Conservation (phyloP, 1,140 invertebrate species). For the Acromyrmex echinatior region DNA sequence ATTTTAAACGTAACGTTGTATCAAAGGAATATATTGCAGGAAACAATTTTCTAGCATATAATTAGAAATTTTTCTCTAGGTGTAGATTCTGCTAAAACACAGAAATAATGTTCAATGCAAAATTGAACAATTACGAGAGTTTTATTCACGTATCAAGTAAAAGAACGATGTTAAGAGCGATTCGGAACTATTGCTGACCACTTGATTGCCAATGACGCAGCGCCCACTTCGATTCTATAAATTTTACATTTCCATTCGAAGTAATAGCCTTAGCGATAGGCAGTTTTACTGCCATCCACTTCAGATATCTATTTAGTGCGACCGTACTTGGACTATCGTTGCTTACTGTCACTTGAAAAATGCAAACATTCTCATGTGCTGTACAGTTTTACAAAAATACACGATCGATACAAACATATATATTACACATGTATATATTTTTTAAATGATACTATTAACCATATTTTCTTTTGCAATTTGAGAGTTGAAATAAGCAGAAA, state of each 20-base stretch:
- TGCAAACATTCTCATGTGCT: background rate
- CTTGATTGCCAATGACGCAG: constrained; percentile 37
- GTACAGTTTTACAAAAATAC: background rate
- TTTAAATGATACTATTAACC: background rate
- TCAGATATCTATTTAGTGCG: constrained; percentile 40
- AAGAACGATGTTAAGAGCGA: background rate
- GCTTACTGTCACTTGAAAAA: constrained; percentile 15
- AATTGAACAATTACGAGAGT: background rate
- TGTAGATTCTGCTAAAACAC: background rate
- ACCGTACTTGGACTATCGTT: constrained; percentile 5
- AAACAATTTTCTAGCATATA: constrained; percentile 14
- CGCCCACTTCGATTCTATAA: constrained; percentile 23
- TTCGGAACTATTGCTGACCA: background rate
- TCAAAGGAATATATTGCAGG: constrained; percentile 18
- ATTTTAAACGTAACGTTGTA: background rate
- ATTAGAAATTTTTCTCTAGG: background rate
- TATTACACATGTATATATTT: background rate
- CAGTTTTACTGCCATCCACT: constrained; percentile 13
- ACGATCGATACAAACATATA: background rate
- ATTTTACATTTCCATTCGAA: constrained; percentile 47
- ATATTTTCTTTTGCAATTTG: background rate
- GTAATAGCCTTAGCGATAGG: constrained; percentile 33
- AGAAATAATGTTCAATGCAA: background rate
- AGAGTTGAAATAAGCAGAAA: background rate
- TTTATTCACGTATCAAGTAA: background rate